phyloP scores from a whole-genome alignment of 2,113 vertebrate species.

The Sphyrna mokarran region DNA sequence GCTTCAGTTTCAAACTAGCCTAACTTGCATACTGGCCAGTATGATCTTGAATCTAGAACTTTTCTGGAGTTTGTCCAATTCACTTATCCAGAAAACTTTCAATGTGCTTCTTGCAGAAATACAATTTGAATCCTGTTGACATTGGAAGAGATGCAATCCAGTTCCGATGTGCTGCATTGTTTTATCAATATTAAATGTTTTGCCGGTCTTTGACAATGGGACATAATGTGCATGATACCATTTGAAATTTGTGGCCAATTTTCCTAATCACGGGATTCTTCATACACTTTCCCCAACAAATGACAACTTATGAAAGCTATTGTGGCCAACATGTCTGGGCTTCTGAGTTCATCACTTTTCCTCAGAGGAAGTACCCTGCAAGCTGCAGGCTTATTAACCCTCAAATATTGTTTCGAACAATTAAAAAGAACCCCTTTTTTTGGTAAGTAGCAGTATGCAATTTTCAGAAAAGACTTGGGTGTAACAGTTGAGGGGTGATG shows the following conservation, averaged over 20 bases:
- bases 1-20: neutral
- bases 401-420: neutral
- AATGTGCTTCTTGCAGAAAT: neutral
- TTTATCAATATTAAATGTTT: neutral
- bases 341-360: neutral
- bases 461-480: neutral
- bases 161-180: neutral
- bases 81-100: neutral
- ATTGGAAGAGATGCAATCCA: neutral
- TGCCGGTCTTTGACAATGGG: neutral
- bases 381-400: neutral
- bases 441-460: neutral
- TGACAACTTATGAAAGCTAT: neutral
- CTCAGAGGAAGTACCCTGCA: neutral
- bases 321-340: neutral
- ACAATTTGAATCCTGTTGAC: neutral
- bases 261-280: neutral
- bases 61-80: neutral
- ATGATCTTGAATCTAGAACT: neutral
- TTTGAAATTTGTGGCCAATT: neutral
- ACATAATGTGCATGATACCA: neutral
- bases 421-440: neutral
- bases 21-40: neutral
- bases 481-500: neutral
- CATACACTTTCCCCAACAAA: neutral